These are phyloP conservation scores for Popillia japonica DNA, from an alignment of 1,140 invertebrate genomes.

Conservation along the genomic window DNA sequence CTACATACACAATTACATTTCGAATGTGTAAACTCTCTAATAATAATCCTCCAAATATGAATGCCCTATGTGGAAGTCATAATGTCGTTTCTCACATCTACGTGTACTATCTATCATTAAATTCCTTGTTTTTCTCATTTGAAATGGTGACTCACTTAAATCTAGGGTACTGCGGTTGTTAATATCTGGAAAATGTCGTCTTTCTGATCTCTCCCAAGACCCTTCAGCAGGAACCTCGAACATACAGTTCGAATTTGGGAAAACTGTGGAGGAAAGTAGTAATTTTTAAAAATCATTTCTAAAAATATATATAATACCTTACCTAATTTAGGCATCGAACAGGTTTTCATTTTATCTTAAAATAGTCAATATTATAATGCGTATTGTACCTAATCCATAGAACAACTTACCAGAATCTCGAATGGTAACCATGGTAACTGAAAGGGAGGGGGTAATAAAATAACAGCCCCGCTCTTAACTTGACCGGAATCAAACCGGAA, in stretches of 20 bases:
- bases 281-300: neutral
- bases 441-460: no score
- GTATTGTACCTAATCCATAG: no score
- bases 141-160: neutral
- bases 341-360: no score
- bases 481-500: no score
- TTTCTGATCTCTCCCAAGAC: constrained; percentile 9
- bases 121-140: neutral
- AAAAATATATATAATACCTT: neutral
- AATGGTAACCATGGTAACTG: no score
- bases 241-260: neutral
- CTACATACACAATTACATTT: neutral
- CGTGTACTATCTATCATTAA: constrained; percentile 10
- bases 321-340: neutral
- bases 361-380: no score
- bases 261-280: neutral
- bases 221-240: neutral
- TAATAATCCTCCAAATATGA: constrained; percentile 31
- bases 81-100: constrained; percentile 25
- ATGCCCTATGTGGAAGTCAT: neutral
- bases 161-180: neutral
- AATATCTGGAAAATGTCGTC: neutral
- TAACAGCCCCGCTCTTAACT: no score
- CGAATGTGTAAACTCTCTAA: neutral
- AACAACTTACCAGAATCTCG: no score